Evolutionary conservation across 2,888 invertebrate genomes (phyloP).

Genomic region (Rutpela maculata): DNA sequence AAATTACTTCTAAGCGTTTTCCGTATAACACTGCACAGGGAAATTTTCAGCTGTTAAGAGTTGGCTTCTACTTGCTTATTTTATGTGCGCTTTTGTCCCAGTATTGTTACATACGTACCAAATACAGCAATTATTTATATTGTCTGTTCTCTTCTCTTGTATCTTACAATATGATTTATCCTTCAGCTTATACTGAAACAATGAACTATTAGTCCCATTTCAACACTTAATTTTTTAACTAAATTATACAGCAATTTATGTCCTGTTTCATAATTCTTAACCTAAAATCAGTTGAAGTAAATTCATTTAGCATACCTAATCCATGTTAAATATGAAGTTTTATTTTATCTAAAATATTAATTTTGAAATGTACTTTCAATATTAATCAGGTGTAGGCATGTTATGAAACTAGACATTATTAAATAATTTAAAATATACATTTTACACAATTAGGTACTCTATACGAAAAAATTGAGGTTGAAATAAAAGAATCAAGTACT

Average conservation of each 20-base stretch:
- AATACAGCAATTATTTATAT: not conserved
- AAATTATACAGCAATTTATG: not conserved
- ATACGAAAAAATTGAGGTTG: slow-evolving; percentile 62
- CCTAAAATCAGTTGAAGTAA: too few species aligned
- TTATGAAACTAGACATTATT: not conserved
- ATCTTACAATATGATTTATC: not conserved
- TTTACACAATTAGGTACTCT: slow-evolving; percentile 58
- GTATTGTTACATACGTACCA: slow-evolving; percentile 5
- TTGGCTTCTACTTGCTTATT: slow-evolving; percentile 13
- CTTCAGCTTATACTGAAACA: not conserved
- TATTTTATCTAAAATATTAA: not conserved
- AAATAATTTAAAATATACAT: slow-evolving; percentile 19
- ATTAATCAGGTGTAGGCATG: not conserved
- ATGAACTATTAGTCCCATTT: not conserved
- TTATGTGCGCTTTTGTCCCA: slow-evolving; percentile 32
- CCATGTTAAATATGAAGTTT: too few species aligned
- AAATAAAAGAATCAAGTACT: slow-evolving; percentile 55
- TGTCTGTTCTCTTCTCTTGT: not conserved
- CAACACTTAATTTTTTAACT: not conserved
- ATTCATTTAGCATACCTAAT: too few species aligned
- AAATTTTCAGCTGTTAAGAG: not conserved
- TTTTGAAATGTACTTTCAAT: not conserved
- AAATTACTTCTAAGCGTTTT: not conserved
- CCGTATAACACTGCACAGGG: not conserved
- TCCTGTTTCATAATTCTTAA: slow-evolving; percentile 7